Evolutionary conservation across 2,888 invertebrate species (phyloP).

Genomic region (Sarcophaga subvicina): DNA sequence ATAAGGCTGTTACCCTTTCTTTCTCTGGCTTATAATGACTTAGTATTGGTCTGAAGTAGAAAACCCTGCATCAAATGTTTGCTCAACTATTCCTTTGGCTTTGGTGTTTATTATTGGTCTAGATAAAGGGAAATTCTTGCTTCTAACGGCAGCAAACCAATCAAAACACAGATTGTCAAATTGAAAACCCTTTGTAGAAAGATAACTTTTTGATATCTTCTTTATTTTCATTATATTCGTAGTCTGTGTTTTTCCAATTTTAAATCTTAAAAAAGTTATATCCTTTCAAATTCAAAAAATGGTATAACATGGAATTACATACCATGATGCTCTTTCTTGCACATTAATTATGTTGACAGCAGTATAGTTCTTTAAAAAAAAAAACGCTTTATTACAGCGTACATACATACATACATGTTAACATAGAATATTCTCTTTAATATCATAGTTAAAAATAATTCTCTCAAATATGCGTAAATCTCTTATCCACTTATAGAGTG

Average conservation of each 20-base stretch:
- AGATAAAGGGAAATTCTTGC: slow-evolving; percentile 23
- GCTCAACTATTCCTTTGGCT: slow-evolving; percentile 31
- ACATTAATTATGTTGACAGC: too few species aligned
- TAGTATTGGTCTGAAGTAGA: background rate
- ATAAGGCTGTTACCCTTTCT: too few species aligned
- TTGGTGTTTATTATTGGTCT: slow-evolving; percentile 21
- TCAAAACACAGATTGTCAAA: slow-evolving; percentile 30
- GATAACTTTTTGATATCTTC: background rate
- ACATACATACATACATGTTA: too few species aligned
- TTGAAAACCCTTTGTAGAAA: slow-evolving; percentile 3
- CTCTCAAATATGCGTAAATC: too few species aligned
- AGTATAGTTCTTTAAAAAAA: too few species aligned
- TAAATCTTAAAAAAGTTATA: slow-evolving; percentile 5
- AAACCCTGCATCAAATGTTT: slow-evolving; percentile 17
- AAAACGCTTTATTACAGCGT: too few species aligned
- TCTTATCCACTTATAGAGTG: too few species aligned
- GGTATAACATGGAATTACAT: background rate
- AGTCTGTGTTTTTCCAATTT: background rate
- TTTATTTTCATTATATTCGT: background rate
- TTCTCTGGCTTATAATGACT: too few species aligned
- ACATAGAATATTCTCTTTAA: too few species aligned
- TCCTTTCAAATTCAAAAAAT: too few species aligned
- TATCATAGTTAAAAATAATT: too few species aligned
- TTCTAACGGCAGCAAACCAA: slow-evolving; percentile 28
- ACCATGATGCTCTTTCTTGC: background rate